Evolutionary conservation across 2,888 invertebrate species (phyloP).

Genomic region (Eilema caniola): DNA sequence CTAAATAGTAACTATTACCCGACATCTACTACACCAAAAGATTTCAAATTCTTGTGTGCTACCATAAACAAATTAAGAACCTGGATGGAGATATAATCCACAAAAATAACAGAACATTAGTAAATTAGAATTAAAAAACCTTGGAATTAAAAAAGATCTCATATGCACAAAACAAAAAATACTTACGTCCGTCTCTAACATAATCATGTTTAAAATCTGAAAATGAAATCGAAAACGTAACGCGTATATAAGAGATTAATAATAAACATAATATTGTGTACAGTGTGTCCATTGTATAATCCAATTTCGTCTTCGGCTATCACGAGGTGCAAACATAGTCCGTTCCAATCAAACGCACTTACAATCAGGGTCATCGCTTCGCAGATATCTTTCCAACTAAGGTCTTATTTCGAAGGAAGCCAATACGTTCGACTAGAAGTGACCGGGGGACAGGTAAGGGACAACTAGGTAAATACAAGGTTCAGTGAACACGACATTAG

Average conservation of each 20-base stretch:
- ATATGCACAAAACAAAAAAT: background rate
- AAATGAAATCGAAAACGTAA: constrained; percentile 5
- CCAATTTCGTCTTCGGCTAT: constrained; percentile 39
- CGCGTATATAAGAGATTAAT: constrained; percentile 29
- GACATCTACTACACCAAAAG: no score
- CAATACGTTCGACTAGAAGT: background rate
- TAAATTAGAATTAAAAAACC: no score
- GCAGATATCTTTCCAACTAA: background rate
- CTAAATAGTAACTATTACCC: background rate
- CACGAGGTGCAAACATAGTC: constrained; percentile 40
- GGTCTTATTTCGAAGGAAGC: background rate
- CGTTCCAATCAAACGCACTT: constrained; percentile 39
- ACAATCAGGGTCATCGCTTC: constrained; percentile 38
- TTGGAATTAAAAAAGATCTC: no score
- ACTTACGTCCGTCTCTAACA: constrained; percentile 80
- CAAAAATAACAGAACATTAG: no score
- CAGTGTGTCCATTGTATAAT: constrained; percentile 50
- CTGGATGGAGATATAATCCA: no score
- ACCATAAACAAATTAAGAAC: no score
- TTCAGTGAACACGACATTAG: constrained; percentile 20
- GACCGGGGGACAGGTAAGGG: background rate
- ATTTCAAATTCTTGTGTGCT: no score
- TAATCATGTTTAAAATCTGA: constrained; percentile 64
- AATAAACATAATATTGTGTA: constrained; percentile 43
- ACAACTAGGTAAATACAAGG: constrained; percentile 17